A percentile compares a stretch with the other conserved stretches of the same genome.
phyloP scores from a whole-genome alignment of 1,140 invertebrate species.

The Carposina sasakii region DNA sequence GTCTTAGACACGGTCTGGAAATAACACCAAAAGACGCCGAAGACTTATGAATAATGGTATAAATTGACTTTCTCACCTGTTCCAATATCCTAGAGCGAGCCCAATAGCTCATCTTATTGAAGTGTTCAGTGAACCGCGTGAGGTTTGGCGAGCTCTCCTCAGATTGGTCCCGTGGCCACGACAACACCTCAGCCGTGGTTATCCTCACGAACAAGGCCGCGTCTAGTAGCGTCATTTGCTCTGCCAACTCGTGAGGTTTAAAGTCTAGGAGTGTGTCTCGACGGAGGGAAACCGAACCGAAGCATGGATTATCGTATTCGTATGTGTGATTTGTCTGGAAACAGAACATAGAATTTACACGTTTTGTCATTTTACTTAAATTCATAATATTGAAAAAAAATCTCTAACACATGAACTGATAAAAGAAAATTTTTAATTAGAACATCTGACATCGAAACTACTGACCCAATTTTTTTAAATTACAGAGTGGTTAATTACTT shows the following conservation, averaged over 20 bases:
- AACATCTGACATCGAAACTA: neutral
- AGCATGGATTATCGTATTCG: conserved; percentile 55
- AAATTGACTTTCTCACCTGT: too few species aligned
- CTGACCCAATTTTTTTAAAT: neutral
- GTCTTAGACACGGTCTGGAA: too few species aligned
- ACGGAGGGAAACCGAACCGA: conserved; percentile 66
- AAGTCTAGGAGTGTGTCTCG: conserved; percentile 89
- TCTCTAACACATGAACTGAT: neutral
- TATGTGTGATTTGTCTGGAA: conserved; percentile 54
- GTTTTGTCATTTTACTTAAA: neutral
- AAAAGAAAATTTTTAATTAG: neutral
- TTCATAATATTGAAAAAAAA: neutral
- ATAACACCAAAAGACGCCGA: too few species aligned
- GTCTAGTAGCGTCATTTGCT: conserved; percentile 98
- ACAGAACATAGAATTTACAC: neutral
- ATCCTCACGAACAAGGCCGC: conserved; percentile 97
- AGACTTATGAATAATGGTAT: too few species aligned
- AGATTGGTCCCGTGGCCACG: conserved; percentile 97
- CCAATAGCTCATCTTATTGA: conserved; percentile 99
- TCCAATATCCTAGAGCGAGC: conserved; percentile 79
- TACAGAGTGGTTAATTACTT: too few species aligned
- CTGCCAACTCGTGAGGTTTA: conserved; percentile 89
- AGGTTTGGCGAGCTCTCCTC: conserved; percentile 97
- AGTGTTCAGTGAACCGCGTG: conserved; percentile 98
- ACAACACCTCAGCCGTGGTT: conserved; percentile 96